Evolutionary conservation across 2,113 vertebrate genomes (phyloP), one percentile per base, ranked within the genome.

Genomic region (Toxotes chatareus): DNA sequence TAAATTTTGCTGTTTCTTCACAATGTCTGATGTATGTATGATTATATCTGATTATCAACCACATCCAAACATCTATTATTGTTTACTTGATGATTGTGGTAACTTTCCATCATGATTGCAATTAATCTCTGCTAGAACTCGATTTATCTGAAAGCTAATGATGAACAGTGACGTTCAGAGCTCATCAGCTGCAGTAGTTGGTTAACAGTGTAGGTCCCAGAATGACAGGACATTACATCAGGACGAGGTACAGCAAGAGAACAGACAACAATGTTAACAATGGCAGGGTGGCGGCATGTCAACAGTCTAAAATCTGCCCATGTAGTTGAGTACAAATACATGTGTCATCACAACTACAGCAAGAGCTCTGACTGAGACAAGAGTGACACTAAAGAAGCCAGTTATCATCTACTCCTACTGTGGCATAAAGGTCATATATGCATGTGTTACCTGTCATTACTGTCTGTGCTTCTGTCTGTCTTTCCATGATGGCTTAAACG

Each of bases 401-500:
- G 53, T 61, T 23, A 76, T 27, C 16, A 75, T 83, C 86, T 83
- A 84, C 16, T 78, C 66, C 83, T 90, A 88, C 76, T 62, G 65
- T 8, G 56, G 60, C 70, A 49, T 40, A 13, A 62, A 73, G 79
- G 63, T 77, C 87, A 72, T 56, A 49, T 70, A 57, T 71, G 60
- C 63, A 67, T 88, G 56, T 59, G 85, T 91, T 96, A 95, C 94
- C 95, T 95, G 90, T 94, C 93, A 63, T 92, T 91, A 93, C 88
- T 87, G 86, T 91, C 93, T 90, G 83, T 80, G 79, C 89, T 75
- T 88, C 92, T 90, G 79, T 94, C 90, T 86, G 93, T 84, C 83
- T 93, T 95, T 94, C 93, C 93, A 65, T 91, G 93, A 88, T 90
- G 89, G 93, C 94, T 95, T 95, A 46, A 94, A 94, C 62, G 81